Base-by-base conservation (phyloP, 2,888 invertebrate genomes). In the Scaptomyza reducta region DNA sequence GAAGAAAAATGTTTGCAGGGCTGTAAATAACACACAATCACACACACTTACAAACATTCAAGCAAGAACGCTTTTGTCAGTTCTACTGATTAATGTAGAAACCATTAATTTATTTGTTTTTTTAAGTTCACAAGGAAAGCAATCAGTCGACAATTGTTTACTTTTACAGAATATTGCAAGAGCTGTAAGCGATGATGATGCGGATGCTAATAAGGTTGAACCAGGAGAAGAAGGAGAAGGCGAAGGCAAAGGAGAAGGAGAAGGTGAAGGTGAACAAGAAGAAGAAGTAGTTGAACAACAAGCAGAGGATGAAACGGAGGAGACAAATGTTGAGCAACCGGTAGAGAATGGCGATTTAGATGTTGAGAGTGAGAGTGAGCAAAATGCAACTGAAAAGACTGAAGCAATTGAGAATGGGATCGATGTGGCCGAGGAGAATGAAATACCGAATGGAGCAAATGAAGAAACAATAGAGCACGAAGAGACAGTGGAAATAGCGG, bases 131-230 rank as follows among this genome's bases (percentile, higher is more conserved):
- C 62, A 80, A 73, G 82, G 88, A 88, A 87, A 89, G 83, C 89
- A 90, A 91, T 91, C 91, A 91, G 91, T 91, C 91, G 92, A 91
- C 91, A 91, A 92, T 91, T 92, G 91, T 91, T 92, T 92, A 90
- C 92, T 91, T 91, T 91, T 92, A 86, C 91, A 92, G 91, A 91
- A 90, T 87, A 89, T 88, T 89, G 81, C 88, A 81, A 87, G 89
- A 87, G 85, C 85, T 88, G 75, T 90, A 87, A 90, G 74, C 87
- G 89, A 59, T 29, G 68, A 74, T 22, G 66, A 59, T 35, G 68
- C 74, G 14, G 67, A 68, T 42, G 62, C 56, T 38, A 69, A 67
- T 77, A 38, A 70, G 62, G 51, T 51, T 50, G 66, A 59, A 31
- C 49, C 46, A 50, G 54, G 41, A 29, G 57, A 44, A 27, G 38